Evolutionary conservation across 2,888 invertebrate species (phyloP).

Genomic region (Steromphala cineraria): DNA sequence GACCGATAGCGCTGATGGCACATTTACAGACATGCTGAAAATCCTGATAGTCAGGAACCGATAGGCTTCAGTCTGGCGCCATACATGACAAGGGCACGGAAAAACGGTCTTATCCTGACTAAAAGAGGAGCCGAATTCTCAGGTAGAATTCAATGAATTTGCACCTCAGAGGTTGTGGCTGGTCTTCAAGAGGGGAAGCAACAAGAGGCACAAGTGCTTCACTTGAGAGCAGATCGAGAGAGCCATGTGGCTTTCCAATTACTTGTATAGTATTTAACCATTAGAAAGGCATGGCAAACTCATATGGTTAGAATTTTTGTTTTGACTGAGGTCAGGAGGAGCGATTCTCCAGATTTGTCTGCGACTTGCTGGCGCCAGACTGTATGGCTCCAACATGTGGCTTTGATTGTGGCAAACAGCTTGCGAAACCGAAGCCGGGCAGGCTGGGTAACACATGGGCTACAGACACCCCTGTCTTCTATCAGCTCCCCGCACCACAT

Average conservation of each 20-base stretch:
- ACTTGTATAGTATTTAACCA: conserved; percentile 50
- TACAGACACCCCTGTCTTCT: conserved; percentile 18
- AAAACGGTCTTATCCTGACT: background rate
- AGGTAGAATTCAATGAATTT: conserved; percentile 5
- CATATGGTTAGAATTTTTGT: conserved; percentile 43
- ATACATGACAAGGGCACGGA: background rate
- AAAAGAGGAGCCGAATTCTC: background rate
- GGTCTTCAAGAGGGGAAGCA: background rate
- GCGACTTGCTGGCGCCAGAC: conserved; percentile 43
- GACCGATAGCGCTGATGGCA: background rate
- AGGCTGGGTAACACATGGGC: conserved; percentile 37
- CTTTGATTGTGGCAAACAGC: conserved; percentile 25
- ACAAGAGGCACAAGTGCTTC: conserved; percentile 1
- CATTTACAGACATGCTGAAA: background rate
- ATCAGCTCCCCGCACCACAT: background rate
- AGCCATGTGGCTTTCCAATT: conserved; percentile 43
- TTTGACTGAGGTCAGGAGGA: conserved; percentile 38
- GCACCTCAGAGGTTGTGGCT: background rate
- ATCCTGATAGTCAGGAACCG: background rate
- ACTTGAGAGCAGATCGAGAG: conserved; percentile 16
- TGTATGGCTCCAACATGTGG: conserved; percentile 37
- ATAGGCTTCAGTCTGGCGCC: background rate
- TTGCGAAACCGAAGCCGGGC: conserved; percentile 29
- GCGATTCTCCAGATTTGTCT: conserved; percentile 40
- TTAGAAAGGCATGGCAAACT: conserved; percentile 42